These are phyloP conservation scores for Distichodus sexfasciatus DNA, from an alignment of 2,797 vertebrate genomes.

Conservation along the genomic window DNA sequence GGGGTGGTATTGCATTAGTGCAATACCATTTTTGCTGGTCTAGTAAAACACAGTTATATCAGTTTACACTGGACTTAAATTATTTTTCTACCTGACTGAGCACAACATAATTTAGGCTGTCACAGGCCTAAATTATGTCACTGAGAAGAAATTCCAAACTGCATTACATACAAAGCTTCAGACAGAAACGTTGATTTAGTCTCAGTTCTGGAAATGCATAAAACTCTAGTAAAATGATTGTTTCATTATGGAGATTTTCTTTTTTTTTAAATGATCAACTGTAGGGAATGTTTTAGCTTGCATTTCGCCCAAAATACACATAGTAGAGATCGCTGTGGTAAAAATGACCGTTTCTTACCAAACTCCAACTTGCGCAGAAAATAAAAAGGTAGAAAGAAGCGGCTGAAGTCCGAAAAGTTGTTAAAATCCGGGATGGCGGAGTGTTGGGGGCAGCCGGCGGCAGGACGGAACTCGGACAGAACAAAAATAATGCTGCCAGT, in stretches of 20 bases:
- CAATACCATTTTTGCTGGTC: too few species aligned
- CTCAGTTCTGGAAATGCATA: background rate
- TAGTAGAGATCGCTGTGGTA: background rate
- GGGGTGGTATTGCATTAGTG: too few species aligned
- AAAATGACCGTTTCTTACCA: slow-evolving; percentile 75
- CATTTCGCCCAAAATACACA: background rate
- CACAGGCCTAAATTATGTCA: background rate
- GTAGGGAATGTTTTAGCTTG: background rate
- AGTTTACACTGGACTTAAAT: background rate
- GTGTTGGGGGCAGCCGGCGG: slow-evolving; percentile 76
- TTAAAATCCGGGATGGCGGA: slow-evolving; percentile 69
- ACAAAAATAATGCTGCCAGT: slow-evolving; percentile 98
- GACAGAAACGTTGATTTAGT: background rate
- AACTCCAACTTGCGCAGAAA: slow-evolving; percentile 53
- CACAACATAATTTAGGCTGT: background rate
- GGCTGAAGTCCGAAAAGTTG: slow-evolving; percentile 67
- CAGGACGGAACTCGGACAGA: slow-evolving; percentile 73
- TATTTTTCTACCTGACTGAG: background rate
- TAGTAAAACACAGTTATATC: background rate
- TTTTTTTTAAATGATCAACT: too few species aligned
- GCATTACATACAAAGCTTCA: background rate
- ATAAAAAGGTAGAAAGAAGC: slow-evolving; percentile 53
- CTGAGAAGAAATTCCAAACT: background rate
- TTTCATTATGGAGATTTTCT: too few species aligned
- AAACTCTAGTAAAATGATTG: too few species aligned